Evolutionary conservation across 2,113 vertebrate genomes (phyloP), one percentile per base, ranked within the genome.

Genomic region (Megalops atlanticus): DNA sequence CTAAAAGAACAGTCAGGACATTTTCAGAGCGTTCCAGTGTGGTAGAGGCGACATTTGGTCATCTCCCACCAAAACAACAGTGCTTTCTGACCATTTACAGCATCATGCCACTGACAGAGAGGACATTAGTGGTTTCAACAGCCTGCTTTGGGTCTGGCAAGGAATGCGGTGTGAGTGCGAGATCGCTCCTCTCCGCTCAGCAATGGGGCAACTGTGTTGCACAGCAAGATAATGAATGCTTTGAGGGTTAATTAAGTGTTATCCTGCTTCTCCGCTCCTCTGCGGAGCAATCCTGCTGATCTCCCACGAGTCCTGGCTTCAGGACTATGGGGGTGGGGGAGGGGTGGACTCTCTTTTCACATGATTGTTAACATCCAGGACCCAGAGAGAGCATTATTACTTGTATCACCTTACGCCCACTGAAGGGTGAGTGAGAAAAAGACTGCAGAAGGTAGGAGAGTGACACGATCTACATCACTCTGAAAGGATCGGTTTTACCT

Each of bases 231-330:
- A 88, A 24, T 3, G 84, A 88, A 73, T 73, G 49, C 70, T 75
- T 77, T 88, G 90, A 89, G 87, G 88, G 90, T 88, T 91, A 91
- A 92, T 91, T 86, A 92, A 90, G 87, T 88, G 86, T 86, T 87
- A 86, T 89, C 91, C 87, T 89, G 40, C 83, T 81, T 33, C 77
- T 76, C 85, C 87, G 83, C 89, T 88, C 90, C 52, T 54, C 54
- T 36, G 45, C 85, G 90, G 90, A 69, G 78, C 64, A 45, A 41
- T 89, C 89, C 87, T 87, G 90, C 90, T 85, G 84, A 85, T 88
- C 89, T 79, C 90, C 85, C 86, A 91, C 90, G 90, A 86, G 89
- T 88, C 88, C 75, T 12, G 2, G 76, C 64, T 54, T 69, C 31
- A 45, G 64, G 0, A 24, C 58, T 58, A 4, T 14, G 21, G 76